phyloP scores from a whole-genome alignment of 2,888 invertebrate species.

The Sabatieria punctata region DNA sequence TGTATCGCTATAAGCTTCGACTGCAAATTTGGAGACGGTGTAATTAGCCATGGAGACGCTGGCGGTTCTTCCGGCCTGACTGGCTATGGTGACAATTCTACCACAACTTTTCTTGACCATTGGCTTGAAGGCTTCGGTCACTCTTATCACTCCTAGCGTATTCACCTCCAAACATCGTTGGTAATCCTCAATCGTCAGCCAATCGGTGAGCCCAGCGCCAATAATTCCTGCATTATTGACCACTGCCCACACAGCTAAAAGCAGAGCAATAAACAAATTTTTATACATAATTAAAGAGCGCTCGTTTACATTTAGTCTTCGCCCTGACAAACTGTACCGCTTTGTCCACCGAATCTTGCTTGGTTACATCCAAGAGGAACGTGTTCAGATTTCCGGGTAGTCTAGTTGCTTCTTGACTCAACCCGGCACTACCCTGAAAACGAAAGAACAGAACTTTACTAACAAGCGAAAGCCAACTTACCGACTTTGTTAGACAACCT shows the following conservation, averaged over 20 bases:
- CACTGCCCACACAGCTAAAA: constrained; percentile 72
- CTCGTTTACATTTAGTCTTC: no score
- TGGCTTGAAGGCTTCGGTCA: constrained; percentile 22
- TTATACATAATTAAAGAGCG: no score
- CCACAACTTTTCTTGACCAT: constrained; percentile 25
- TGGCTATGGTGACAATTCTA: constrained; percentile 33
- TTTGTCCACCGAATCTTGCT: constrained; percentile 48
- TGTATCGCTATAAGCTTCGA: constrained; percentile 22
- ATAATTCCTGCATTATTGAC: constrained; percentile 79
- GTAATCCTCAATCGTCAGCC: constrained; percentile 62
- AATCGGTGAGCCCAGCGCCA: constrained; percentile 68
- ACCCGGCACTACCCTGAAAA: no score
- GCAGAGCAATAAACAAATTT: no score
- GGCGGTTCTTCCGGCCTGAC: constrained; percentile 32
- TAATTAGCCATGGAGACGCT: constrained; percentile 20
- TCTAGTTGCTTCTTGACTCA: constrained; percentile 29
- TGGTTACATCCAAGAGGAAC: constrained; percentile 52
- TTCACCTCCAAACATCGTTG: constrained; percentile 52
- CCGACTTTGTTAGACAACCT: constrained; percentile 51
- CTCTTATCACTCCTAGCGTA: constrained; percentile 48
- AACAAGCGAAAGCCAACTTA: no score
- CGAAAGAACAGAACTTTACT: no score
- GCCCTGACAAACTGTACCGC: constrained; percentile 49
- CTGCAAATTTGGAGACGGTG: constrained; percentile 19
- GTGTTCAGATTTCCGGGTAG: constrained; percentile 39